These are phyloP conservation scores for Microplitis manilae DNA, from an alignment of 2,888 invertebrate genomes.

Conservation along the genomic window DNA sequence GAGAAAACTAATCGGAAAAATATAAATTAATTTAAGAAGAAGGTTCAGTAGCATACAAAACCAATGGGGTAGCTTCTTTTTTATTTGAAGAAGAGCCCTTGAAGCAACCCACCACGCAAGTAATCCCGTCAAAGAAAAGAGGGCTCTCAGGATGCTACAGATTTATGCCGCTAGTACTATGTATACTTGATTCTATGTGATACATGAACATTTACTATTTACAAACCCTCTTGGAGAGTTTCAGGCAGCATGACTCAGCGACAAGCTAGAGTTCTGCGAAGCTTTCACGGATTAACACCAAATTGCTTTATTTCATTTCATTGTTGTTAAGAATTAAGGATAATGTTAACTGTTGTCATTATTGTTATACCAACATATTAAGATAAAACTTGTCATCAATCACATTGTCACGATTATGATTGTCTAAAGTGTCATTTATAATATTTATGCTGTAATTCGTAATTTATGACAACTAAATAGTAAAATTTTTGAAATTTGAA, in stretches of 20 bases:
- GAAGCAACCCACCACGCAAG: constrained; percentile 36
- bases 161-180: constrained; percentile 46
- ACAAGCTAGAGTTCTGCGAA: constrained; percentile 33
- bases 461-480: neutral
- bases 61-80: constrained; percentile 26
- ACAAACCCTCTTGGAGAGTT: constrained; percentile 42
- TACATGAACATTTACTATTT: constrained; percentile 49
- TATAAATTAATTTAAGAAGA: constrained; percentile 43
- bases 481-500: neutral
- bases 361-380: constrained; percentile 19
- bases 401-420: neutral
- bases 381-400: constrained; percentile 8
- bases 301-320: constrained; percentile 47
- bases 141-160: constrained; percentile 49
- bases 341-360: constrained; percentile 12
- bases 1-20: neutral
- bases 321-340: constrained; percentile 33
- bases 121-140: constrained; percentile 55
- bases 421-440: too few species aligned
- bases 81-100: constrained; percentile 45
- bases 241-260: constrained; percentile 36
- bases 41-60: constrained; percentile 14
- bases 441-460: too few species aligned
- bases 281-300: constrained; percentile 51
- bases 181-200: constrained; percentile 37